These are phyloP conservation scores for Drosophila meridiana DNA, from an alignment of 2,888 invertebrate genomes.

Conservation along the genomic window DNA sequence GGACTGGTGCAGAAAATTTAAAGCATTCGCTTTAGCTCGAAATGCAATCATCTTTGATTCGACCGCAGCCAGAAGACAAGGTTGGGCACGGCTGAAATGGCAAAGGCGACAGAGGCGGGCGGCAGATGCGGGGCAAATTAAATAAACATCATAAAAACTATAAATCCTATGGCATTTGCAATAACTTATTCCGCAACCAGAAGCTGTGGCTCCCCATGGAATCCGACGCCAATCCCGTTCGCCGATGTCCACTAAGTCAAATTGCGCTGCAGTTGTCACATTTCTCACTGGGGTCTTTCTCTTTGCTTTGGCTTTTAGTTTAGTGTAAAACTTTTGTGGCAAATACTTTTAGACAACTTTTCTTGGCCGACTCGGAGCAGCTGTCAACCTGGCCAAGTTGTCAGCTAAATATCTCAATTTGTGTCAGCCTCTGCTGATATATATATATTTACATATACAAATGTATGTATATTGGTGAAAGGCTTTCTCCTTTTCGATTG, in stretches of 20 bases:
- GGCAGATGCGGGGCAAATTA: neutral
- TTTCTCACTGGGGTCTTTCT: constrained; percentile 53
- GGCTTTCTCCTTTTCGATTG: constrained; percentile 51
- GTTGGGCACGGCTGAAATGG: constrained; percentile 4
- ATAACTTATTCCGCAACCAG: constrained; percentile 28
- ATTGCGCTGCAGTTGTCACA: constrained; percentile 62
- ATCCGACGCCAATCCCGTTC: constrained; percentile 16
- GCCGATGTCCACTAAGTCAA: constrained; percentile 41
- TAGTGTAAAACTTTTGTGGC: constrained; percentile 67
- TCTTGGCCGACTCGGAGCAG: constrained; percentile 31
- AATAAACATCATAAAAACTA: constrained; percentile 30
- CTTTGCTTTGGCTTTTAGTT: constrained; percentile 63
- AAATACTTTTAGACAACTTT: constrained; percentile 67
- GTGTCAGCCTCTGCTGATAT: constrained; percentile 54
- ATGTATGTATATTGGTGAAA: neutral
- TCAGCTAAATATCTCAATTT: constrained; percentile 65
- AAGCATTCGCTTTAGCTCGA: neutral
- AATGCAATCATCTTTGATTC: constrained; percentile 1
- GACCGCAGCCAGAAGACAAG: neutral
- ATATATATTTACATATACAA: neutral
- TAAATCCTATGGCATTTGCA: constrained; percentile 41
- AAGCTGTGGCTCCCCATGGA: constrained; percentile 15
- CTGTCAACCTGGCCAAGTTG: constrained; percentile 53
- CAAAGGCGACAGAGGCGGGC: neutral
- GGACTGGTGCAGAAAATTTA: neutral